A percentile compares a stretch with the other conserved stretches of the same genome.
Evolutionary conservation across 2,888 invertebrate species (phyloP).

Genomic region (Ceriagrion tenellum): DNA sequence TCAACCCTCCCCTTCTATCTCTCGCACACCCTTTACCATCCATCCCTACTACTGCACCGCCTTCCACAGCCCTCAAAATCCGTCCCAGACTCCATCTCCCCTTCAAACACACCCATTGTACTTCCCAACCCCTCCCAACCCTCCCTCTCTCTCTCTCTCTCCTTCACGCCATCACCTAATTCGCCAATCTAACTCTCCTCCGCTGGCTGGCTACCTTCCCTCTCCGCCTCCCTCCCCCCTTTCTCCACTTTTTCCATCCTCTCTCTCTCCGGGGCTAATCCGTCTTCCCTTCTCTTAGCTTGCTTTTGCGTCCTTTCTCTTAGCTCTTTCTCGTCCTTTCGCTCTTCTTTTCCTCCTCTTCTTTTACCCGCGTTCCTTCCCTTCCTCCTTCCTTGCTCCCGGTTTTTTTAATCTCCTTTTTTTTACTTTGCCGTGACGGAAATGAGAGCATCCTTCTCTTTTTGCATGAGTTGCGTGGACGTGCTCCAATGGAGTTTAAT

Average conservation of each 20-base stretch:
- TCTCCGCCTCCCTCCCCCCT: not conserved
- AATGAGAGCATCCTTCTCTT: not conserved
- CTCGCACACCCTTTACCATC: not conserved
- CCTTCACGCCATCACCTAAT: constrained; percentile 54
- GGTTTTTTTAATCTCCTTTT: no score
- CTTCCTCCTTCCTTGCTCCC: not conserved
- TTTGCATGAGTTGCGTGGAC: not conserved
- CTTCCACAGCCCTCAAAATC: not conserved
- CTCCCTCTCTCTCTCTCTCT: no score
- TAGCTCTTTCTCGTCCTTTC: not conserved
- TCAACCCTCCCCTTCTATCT: not conserved
- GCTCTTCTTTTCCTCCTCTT: not conserved
- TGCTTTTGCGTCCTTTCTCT: not conserved
- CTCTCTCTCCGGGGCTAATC: not conserved
- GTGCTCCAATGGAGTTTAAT: not conserved
- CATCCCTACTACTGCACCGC: not conserved
- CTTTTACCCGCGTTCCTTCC: not conserved
- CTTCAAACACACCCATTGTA: constrained; percentile 33
- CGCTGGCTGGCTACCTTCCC: not conserved
- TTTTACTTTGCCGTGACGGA: not conserved
- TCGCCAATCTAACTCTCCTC: constrained; percentile 21
- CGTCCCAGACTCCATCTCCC: not conserved
- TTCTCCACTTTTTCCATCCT: not conserved
- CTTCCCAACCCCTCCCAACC: not conserved
- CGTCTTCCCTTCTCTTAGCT: not conserved